Evolutionary conservation across 1,140 invertebrate genomes (phyloP).

Genomic region (Hylaeus volcanicus): DNA sequence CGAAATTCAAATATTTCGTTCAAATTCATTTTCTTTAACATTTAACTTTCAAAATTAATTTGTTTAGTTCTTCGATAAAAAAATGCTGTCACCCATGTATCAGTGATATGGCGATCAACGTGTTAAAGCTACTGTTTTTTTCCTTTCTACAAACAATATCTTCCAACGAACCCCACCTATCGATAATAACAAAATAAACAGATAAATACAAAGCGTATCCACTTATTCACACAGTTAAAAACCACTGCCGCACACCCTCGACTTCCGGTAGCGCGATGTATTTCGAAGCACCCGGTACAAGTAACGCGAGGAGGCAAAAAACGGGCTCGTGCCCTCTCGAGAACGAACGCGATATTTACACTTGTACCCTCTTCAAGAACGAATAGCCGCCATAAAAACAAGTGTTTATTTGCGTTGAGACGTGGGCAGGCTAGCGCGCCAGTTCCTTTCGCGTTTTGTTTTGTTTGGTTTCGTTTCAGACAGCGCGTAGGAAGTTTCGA

Average conservation of each 20-base stretch:
- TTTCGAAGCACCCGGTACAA: background rate
- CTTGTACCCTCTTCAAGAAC: conserved; percentile 4
- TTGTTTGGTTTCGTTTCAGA: background rate
- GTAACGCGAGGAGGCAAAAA: background rate
- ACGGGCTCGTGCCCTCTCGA: background rate
- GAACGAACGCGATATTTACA: background rate
- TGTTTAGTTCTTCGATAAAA: too few relatives aligned
- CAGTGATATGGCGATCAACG: too few relatives aligned
- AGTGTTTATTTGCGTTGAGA: background rate
- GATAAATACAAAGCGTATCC: too few relatives aligned
- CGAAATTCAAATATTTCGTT: too few relatives aligned
- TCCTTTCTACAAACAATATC: too few relatives aligned
- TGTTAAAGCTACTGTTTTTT: too few relatives aligned
- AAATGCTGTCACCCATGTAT: too few relatives aligned
- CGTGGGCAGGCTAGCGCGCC: background rate
- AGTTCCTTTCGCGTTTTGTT: background rate
- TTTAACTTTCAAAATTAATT: too few relatives aligned
- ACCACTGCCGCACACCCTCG: too few relatives aligned
- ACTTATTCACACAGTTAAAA: too few relatives aligned
- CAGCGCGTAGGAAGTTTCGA: background rate
- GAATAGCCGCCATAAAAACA: background rate
- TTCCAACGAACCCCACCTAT: too few relatives aligned
- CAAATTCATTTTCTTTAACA: background rate
- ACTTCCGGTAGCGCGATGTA: background rate
- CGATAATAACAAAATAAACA: too few relatives aligned